Evolutionary conservation across 1,140 invertebrate species (phyloP).

Genomic region (Papilio machaon): DNA sequence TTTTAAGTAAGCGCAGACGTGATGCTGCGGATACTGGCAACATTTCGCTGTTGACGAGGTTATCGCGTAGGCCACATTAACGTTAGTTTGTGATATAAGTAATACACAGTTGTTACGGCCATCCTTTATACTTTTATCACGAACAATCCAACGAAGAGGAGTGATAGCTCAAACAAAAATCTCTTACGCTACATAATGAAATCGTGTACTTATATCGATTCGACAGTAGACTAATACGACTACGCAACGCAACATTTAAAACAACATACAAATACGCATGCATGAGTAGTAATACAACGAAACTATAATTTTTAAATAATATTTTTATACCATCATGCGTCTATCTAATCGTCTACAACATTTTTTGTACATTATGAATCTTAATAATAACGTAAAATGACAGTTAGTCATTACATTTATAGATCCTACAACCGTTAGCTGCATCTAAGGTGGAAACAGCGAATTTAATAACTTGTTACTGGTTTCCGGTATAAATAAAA

Average conservation of each 20-base stretch:
- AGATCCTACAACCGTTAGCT: slow-evolving; percentile 12
- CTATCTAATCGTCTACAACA: not conserved
- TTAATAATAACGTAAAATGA: not conserved
- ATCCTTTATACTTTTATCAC: not conserved
- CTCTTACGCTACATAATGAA: not conserved
- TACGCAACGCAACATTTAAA: not conserved
- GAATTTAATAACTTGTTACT: not conserved
- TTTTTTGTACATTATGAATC: not conserved
- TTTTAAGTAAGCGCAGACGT: not conserved
- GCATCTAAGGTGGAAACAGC: not conserved
- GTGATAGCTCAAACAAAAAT: not conserved
- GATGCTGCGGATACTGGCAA: not conserved
- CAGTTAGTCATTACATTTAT: slow-evolving; percentile 15
- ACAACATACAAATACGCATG: not conserved
- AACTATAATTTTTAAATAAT: not conserved
- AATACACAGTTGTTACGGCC: not conserved
- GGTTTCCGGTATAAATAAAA: not conserved
- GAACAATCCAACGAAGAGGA: not conserved
- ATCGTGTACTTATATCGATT: not conserved
- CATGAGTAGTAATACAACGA: not conserved
- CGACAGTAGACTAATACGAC: not conserved
- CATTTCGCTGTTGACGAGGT: not conserved
- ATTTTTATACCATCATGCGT: not conserved
- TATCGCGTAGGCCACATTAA: not conserved
- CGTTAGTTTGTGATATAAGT: not conserved